Evolutionary conservation across 2,797 vertebrate genomes (phyloP).

Genomic region (Ficedula albicollis): DNA sequence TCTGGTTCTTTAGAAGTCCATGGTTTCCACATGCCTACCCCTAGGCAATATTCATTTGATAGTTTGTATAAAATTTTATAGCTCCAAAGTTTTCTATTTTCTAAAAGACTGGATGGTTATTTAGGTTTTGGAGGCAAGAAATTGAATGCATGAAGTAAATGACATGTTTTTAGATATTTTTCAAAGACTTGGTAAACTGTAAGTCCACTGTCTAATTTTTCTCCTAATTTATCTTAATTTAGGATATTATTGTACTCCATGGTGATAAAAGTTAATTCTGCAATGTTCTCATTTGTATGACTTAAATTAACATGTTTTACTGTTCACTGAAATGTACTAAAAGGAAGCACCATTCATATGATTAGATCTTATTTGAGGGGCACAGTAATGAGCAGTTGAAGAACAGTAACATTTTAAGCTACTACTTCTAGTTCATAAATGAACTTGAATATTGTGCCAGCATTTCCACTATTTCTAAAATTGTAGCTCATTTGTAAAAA

Average conservation of each 20-base stretch:
- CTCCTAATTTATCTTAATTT: conserved; percentile 20
- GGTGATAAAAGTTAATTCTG: not conserved
- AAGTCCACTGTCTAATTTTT: not conserved
- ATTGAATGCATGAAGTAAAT: conserved; percentile 20
- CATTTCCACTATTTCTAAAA: not conserved
- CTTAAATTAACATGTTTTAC: not conserved
- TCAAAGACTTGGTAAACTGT: not conserved
- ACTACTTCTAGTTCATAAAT: not conserved
- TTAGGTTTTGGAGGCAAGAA: conserved; percentile 50
- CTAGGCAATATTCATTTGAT: conserved; percentile 17
- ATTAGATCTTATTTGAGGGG: not conserved
- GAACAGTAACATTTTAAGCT: not conserved
- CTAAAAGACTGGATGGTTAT: conserved; percentile 21
- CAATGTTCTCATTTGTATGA: not conserved
- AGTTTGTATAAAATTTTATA: conserved; percentile 24
- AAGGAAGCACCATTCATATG: not conserved
- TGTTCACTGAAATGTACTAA: not conserved
- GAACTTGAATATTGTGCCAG: not conserved
- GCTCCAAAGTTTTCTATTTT: conserved; percentile 17
- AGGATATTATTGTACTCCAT: not conserved
- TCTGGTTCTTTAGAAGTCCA: conserved; percentile 19
- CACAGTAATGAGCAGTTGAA: not conserved
- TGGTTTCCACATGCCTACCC: not conserved
- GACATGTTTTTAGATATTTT: conserved; percentile 54
- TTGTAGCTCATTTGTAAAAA: not conserved